A percentile compares a stretch with the other conserved stretches of the same genome.
These are phyloP conservation scores for Psophia crepitans DNA, from an alignment of 2,113 vertebrate species.

Conservation along the genomic window DNA sequence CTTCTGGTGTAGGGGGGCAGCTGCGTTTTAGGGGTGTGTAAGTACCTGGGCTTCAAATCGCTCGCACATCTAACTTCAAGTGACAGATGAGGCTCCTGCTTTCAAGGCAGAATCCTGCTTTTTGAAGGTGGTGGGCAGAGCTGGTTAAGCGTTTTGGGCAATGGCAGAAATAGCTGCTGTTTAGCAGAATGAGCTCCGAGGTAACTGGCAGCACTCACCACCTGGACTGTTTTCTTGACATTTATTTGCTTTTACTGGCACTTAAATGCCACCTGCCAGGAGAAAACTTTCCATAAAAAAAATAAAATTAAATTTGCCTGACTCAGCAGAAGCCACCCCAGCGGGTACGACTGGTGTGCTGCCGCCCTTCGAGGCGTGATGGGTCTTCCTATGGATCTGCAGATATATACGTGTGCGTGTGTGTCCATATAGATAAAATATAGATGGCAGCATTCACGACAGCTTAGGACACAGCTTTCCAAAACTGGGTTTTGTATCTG, in stretches of 20 bases:
- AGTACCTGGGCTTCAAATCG: neutral
- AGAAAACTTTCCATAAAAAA: neutral
- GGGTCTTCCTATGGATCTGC: neutral
- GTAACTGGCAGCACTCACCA: constrained; percentile 17
- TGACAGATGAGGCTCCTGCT: neutral
- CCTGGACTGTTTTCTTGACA: constrained; percentile 51
- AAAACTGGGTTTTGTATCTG: neutral
- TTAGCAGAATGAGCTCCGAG: neutral
- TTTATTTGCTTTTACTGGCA: constrained; percentile 64
- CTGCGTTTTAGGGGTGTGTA: neutral
- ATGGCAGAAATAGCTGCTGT: constrained; percentile 41
- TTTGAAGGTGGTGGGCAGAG: neutral
- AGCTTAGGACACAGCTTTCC: neutral
- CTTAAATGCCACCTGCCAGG: constrained; percentile 40
- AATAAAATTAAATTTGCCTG: neutral
- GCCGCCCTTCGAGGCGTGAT: neutral
- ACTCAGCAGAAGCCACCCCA: constrained; percentile 37
- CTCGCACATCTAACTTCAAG: neutral
- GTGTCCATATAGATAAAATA: neutral
- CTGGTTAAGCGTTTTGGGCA: constrained; percentile 1
- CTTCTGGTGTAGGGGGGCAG: neutral
- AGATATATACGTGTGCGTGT: rapidly evolving
- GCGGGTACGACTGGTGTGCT: neutral
- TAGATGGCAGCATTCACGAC: neutral
- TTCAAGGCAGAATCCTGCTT: neutral